Conservation (phyloP, 2,113 vertebrate genomes). For the Amazona vittata region DNA sequence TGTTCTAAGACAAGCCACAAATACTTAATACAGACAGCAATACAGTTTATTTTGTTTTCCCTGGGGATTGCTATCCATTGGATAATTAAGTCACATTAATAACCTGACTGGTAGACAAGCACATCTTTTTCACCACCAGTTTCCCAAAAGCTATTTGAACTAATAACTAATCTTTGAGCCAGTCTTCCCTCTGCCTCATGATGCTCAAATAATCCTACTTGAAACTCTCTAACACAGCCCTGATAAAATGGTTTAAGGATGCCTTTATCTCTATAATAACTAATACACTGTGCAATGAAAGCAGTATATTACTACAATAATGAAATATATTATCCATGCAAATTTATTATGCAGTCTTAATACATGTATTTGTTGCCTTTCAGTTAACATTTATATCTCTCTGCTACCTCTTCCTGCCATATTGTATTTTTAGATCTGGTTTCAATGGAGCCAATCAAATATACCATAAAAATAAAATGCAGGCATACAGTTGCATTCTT, state of each 20-base stretch:
- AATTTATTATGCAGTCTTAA: background rate
- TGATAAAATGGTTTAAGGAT: constrained; percentile 5
- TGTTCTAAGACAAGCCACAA: background rate
- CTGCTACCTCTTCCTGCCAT: background rate
- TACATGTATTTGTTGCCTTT: background rate
- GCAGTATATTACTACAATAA: background rate
- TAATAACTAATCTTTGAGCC: background rate
- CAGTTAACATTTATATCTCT: background rate
- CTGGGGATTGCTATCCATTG: background rate
- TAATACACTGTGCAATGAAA: background rate
- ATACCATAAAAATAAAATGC: background rate
- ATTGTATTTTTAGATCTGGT: background rate
- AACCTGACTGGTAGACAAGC: background rate
- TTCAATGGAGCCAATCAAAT: background rate
- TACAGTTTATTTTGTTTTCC: background rate
- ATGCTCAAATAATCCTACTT: background rate
- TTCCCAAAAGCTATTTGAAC: constrained; percentile 22
- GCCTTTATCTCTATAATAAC: background rate
- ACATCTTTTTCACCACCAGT: background rate
- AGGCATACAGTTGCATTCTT: background rate
- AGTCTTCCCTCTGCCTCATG: background rate
- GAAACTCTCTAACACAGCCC: background rate
- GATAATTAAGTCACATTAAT: background rate
- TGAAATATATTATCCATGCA: background rate
- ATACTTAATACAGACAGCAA: background rate